Evolutionary conservation across 2,888 invertebrate genomes (phyloP).

Genomic region (Drosophila longiperda): DNA sequence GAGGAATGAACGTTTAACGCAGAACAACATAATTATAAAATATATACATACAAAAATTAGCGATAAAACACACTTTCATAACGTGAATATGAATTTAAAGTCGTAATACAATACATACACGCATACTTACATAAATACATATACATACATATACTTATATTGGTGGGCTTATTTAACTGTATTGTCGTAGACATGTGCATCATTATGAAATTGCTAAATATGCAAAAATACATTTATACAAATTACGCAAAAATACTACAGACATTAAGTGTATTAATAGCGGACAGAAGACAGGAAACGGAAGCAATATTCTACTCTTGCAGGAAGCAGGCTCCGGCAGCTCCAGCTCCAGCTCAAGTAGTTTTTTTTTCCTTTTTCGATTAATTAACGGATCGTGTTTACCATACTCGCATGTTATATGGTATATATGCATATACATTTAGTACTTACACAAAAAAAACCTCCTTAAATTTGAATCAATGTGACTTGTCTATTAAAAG

Average conservation of each 20-base stretch:
- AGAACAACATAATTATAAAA: constrained; percentile 36
- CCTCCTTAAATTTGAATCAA: constrained; percentile 81
- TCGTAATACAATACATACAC: constrained; percentile 23
- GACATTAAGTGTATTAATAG: constrained; percentile 4
- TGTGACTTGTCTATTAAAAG: constrained; percentile 80
- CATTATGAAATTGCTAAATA: constrained; percentile 44
- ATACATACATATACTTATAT: constrained; percentile 48
- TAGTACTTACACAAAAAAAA: constrained; percentile 57
- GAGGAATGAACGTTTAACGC: constrained; percentile 26
- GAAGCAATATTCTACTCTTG: constrained; percentile 14
- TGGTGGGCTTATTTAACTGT: constrained; percentile 67
- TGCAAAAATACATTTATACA: constrained; percentile 25
- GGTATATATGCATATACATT: constrained; percentile 14
- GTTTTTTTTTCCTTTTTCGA: constrained; percentile 46
- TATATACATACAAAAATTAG: constrained; percentile 24
- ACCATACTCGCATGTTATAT: constrained; percentile 32
- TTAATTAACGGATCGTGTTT: constrained; percentile 38
- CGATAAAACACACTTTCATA: constrained; percentile 30
- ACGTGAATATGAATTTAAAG: constrained; percentile 51
- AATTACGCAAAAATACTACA: constrained; percentile 26
- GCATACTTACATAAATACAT: constrained; percentile 33
- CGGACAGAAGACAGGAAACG: constrained; percentile 5
- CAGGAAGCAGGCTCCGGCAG: constrained; percentile 30
- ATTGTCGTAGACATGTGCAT: constrained; percentile 62
- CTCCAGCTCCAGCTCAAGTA: constrained; percentile 53